A percentile compares a stretch with the other conserved stretches of the same genome.
Conservation (phyloP, 2,797 vertebrate species). For the Betta splendens region DNA sequence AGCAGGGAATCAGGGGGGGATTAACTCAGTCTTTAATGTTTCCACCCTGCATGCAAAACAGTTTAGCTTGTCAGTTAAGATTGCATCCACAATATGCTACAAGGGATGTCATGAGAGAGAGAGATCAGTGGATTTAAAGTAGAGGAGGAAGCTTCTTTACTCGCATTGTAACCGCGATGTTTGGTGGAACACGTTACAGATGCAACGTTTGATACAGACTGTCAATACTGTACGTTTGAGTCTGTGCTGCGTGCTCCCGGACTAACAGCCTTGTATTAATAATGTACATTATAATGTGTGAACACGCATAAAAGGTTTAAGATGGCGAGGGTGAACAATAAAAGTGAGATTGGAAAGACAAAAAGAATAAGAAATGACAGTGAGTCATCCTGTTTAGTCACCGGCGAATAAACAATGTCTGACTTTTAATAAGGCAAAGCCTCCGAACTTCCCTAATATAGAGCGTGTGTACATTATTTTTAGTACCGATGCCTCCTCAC, state of each 20-base stretch:
- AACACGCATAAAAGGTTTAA: too few relatives aligned
- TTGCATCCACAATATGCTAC: conserved; percentile 45
- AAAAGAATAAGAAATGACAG: background rate
- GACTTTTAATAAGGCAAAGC: conserved; percentile 12
- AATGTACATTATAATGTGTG: background rate
- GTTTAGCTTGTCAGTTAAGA: conserved; percentile 66
- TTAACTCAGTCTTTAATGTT: conserved; percentile 70
- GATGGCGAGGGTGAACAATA: background rate
- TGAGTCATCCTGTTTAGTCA: conserved; percentile 32
- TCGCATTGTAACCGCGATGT: conserved; percentile 12
- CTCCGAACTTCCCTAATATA: conserved; percentile 13
- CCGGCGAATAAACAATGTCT: conserved; percentile 23
- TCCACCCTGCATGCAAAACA: conserved; percentile 64
- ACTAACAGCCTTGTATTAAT: background rate
- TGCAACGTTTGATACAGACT: background rate
- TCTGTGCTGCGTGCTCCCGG: background rate
- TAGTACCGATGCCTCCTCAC: conserved; percentile 2
- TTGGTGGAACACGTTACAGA: background rate
- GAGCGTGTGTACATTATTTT: conserved; percentile 17
- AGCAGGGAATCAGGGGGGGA: conserved; percentile 67
- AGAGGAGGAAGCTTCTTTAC: conserved; percentile 28
- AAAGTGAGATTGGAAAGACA: background rate
- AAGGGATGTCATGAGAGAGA: conserved; percentile 49
- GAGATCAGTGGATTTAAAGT: conserved; percentile 48
- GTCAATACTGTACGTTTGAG: background rate